These are phyloP conservation scores for Graphium colonna DNA, from an alignment of 2,888 invertebrate genomes.

Conservation along the genomic window DNA sequence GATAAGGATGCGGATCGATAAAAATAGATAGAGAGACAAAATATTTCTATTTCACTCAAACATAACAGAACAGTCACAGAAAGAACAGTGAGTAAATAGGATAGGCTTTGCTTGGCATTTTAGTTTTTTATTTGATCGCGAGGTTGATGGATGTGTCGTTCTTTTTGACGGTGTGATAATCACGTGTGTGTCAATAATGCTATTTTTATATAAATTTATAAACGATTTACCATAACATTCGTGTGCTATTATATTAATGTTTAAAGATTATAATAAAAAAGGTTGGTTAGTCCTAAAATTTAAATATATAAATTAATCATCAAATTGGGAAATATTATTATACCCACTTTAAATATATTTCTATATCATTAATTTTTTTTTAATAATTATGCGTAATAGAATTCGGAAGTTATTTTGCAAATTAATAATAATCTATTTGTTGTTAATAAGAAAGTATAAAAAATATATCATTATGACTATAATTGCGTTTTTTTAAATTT, in stretches of 20 bases:
- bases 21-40: constrained; percentile 42
- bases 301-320: too few species aligned
- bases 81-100: constrained; percentile 25
- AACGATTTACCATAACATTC: too few species aligned
- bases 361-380: background rate
- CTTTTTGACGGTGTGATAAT: constrained; percentile 37
- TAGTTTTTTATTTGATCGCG: constrained; percentile 55
- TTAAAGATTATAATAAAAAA: too few species aligned
- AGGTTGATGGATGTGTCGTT: constrained; percentile 43
- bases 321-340: background rate
- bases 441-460: too few species aligned
- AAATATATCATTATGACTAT: too few species aligned
- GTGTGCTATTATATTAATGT: too few species aligned
- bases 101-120: constrained; percentile 26
- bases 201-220: constrained; percentile 10
- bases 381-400: background rate
- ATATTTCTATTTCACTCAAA: constrained; percentile 41
- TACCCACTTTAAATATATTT: background rate
- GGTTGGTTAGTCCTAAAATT: background rate
- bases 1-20: constrained; percentile 61
- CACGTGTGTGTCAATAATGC: constrained; percentile 49
- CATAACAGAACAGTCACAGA: constrained; percentile 21
- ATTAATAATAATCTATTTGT: too few species aligned
- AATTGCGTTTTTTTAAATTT: too few species aligned
- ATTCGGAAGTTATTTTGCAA: background rate